phyloP scores from a whole-genome alignment of 2,888 invertebrate genomes.

The Magallana nippona region DNA sequence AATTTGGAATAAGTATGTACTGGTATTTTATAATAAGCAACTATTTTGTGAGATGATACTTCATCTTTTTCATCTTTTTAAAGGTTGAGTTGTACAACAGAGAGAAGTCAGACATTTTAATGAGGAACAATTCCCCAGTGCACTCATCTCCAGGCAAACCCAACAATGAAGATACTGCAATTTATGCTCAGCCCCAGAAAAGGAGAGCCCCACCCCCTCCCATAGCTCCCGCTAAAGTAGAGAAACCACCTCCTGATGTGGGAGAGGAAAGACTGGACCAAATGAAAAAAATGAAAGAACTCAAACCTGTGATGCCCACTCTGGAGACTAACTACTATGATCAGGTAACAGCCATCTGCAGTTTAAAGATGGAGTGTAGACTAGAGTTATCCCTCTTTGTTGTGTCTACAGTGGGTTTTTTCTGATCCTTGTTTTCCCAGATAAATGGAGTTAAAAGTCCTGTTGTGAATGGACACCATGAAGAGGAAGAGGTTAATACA shows the following conservation, averaged over 20 bases:
- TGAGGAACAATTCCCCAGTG: conserved; percentile 40
- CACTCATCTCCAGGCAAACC: conserved; percentile 22
- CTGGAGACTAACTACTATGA: conserved; percentile 67
- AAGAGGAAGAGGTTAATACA: background rate
- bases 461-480: conserved; percentile 2
- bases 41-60: background rate
- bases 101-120: conserved; percentile 46
- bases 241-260: conserved; percentile 55
- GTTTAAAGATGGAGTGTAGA: background rate
- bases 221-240: background rate
- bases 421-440: background rate
- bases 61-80: conserved; percentile 26
- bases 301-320: conserved; percentile 69
- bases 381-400: background rate
- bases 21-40: no score
- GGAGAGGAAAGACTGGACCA: conserved; percentile 68
- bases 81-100: conserved; percentile 56
- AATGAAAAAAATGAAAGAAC: conserved; percentile 66
- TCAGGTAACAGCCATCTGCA: conserved; percentile 46
- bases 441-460: conserved; percentile 3
- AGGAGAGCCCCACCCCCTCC: conserved; percentile 20
- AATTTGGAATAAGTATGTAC: no score
- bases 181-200: conserved; percentile 28
- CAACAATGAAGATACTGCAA: conserved; percentile 12
- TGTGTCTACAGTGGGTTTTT: background rate